Evolutionary conservation across 2,113 vertebrate species (phyloP), one percentile per base, ranked within the genome.

Genomic region (Xenopus tropicalis): DNA sequence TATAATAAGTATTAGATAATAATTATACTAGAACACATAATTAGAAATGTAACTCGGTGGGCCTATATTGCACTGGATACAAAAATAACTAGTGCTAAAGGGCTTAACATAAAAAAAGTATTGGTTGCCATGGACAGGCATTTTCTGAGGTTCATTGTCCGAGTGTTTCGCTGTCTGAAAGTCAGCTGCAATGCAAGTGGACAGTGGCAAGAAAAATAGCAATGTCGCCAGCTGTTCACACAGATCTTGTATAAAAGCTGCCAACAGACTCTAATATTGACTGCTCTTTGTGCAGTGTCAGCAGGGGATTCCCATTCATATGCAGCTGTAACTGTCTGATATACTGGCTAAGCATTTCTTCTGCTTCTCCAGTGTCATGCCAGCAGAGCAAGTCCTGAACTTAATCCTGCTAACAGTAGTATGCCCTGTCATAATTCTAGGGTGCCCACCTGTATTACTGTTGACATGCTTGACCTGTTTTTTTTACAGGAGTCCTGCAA

Each of bases 271-370:
- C 62, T 37, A 17, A 37, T 21, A 65, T 65, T 65, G 62, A 65
- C 42, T 29, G n/a, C 42, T 65, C 62, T 20, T 65, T 65, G 62
- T 65, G 62, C 62, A 12, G 1, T 44, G 62, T 65, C 62, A 65
- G 62, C 62, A 42, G 62, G 62, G 62, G 62, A 65, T 65, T 44
- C 62, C 62, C 62, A 65, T 65, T 65, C 62, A 65, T 43, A n/a
- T 65, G 62, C 42, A 65, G 62, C 62, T 65, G 62, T 43, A 65
- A 44, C 62, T n/a, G 6, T 43, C 10, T n/a, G 42, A 65, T 29
- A 46, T 37, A 21, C n/a, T 12, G 62, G 11, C 62, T 20, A 65
- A 44, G 62, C 16, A 21, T 65, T 65, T 65, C 29, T 11, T 37
- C 13, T 44, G 29, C 62, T 65, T 37, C 19, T 20, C 29, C 44